Evolutionary conservation across 1,140 invertebrate species (phyloP).

Genomic region (Aethina tumida): DNA sequence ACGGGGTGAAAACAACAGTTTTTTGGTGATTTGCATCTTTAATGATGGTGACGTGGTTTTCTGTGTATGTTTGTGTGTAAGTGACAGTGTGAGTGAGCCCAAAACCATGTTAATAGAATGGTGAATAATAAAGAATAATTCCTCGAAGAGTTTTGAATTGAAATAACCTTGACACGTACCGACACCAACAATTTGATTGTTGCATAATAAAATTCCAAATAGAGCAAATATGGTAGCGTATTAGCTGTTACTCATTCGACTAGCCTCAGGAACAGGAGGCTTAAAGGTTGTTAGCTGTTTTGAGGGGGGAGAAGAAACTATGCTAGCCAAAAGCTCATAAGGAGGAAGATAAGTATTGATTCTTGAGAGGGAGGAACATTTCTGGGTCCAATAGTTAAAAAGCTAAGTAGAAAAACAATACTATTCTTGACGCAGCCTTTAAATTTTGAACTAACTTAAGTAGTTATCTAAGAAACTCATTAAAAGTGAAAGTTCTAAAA

Average conservation of each 20-base stretch:
- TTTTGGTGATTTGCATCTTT: conserved; percentile 1
- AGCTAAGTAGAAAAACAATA: too few relatives aligned
- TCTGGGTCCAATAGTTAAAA: too few relatives aligned
- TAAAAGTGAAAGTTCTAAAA: not conserved
- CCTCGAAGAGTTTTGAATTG: conserved; percentile 5
- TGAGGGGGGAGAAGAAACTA: too few relatives aligned
- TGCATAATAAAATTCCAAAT: not conserved
- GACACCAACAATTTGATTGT: conserved; percentile 1
- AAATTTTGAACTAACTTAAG: too few relatives aligned
- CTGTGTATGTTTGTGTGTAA: conserved; percentile 1
- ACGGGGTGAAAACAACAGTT: not conserved
- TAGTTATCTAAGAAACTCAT: too few relatives aligned
- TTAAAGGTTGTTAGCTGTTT: too few relatives aligned
- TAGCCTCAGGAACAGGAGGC: conserved; percentile 1
- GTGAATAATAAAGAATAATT: conserved; percentile 6
- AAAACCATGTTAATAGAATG: conserved; percentile 3
- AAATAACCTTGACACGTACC: conserved; percentile 9
- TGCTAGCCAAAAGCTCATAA: too few relatives aligned
- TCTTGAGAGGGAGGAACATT: too few relatives aligned
- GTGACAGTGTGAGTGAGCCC: conserved; percentile 3
- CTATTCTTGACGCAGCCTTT: too few relatives aligned
- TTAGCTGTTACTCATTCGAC: not conserved
- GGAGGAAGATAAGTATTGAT: too few relatives aligned
- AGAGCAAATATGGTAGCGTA: conserved; percentile 2
- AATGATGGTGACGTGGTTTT: conserved; percentile 2